phyloP scores from a whole-genome alignment of 2,888 invertebrate species.

The Malthinus flaveolus region DNA sequence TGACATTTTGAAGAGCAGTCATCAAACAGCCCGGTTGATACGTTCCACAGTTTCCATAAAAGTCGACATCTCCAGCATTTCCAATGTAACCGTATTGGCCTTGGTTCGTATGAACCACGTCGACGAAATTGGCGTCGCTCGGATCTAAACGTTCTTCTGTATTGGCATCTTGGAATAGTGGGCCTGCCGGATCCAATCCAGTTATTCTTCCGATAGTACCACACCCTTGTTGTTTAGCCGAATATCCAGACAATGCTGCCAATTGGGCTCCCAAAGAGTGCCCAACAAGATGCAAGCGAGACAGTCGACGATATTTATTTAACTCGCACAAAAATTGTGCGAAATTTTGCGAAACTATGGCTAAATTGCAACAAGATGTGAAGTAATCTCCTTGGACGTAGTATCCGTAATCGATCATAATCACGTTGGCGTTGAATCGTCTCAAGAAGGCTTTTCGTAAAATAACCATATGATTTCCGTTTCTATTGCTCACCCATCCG shows the following conservation, averaged over 20 bases:
- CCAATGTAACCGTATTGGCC: not conserved
- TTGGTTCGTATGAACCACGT: not conserved
- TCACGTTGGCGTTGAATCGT: not conserved
- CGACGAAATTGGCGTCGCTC: not conserved
- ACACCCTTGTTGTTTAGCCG: not conserved
- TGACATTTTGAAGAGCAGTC: not conserved
- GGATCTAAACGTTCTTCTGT: not conserved
- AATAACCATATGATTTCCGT: not conserved
- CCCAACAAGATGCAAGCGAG: not conserved
- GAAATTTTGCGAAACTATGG: not conserved
- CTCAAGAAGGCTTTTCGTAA: not conserved
- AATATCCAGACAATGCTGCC: not conserved
- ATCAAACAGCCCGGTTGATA: not conserved
- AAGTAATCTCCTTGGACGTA: not conserved
- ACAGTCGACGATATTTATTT: not conserved
- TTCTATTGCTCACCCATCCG: not conserved
- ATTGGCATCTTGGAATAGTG: not conserved
- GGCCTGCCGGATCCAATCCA: conserved; percentile 1
- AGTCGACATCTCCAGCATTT: not conserved
- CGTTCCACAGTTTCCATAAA: not conserved
- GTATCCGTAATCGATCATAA: not conserved
- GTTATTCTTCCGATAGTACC: not conserved
- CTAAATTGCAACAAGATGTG: not conserved
- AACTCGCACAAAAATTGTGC: not conserved
- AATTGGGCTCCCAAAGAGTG: conserved; percentile 5